Evolutionary conservation across 2,113 vertebrate genomes (phyloP).

Genomic region (Planiliza haematocheilus): DNA sequence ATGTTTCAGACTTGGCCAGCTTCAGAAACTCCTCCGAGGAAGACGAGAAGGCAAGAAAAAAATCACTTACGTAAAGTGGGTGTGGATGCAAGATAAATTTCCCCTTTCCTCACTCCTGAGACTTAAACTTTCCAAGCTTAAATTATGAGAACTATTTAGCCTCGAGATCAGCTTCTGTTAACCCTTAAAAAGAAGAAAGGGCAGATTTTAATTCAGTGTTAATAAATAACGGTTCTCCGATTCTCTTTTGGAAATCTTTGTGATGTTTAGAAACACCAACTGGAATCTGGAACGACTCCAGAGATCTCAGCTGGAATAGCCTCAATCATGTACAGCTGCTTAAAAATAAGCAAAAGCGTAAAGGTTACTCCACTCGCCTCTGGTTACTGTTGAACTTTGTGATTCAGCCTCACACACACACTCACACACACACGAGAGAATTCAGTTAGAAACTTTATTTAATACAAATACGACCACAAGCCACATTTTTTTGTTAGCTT

Average conservation of each 20-base stretch:
- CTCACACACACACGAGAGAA: not conserved
- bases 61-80: constrained; percentile 32
- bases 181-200: constrained; percentile 15
- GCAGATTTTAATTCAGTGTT: constrained; percentile 5
- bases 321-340: not conserved
- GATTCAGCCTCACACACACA: constrained; percentile 6
- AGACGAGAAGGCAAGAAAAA: not conserved
- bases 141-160: constrained; percentile 25
- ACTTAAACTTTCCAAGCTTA: constrained; percentile 25
- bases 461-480: constrained; percentile 77
- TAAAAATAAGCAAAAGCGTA: constrained; percentile 24
- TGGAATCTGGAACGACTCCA: constrained; percentile 1
- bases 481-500: constrained; percentile 62
- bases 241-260: constrained; percentile 1
- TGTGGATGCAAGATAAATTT: constrained; percentile 52
- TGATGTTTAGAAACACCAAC: constrained; percentile 21
- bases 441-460: constrained; percentile 80
- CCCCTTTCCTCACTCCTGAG: constrained; percentile 33
- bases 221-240: not conserved
- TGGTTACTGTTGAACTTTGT: constrained; percentile 32
- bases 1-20: constrained; percentile 4
- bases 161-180: constrained; percentile 9
- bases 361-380: not conserved
- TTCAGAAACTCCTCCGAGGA: constrained; percentile 12
- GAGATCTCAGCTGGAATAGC: constrained; percentile 22